Evolutionary conservation across 2,797 vertebrate species (phyloP), one percentile per base, ranked within the genome.

Genomic region (Phalloptychus januarius): DNA sequence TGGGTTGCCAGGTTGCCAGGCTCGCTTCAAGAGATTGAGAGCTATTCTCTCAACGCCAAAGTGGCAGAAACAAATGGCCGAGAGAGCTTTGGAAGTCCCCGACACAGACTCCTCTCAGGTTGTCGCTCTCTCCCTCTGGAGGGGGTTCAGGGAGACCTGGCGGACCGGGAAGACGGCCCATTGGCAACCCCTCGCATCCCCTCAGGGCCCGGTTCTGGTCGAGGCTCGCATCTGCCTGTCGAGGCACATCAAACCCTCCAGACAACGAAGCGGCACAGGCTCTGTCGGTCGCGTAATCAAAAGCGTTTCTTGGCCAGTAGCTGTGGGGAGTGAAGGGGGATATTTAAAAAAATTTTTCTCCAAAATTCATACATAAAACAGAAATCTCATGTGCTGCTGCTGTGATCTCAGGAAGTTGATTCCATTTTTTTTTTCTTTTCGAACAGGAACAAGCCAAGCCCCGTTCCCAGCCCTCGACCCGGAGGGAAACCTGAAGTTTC

Each of bases 21-120:
- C 88, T 87, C 88, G 79, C 85, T 91, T 78, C 71, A 4, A 83
- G 79, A 93, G 89, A 93, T 84, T 85, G 89, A 93, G 85, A 88
- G 89, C 87, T 81, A 87, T 85, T 92, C 81, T 89, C 73, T 65
- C 75, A 13, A 81, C 87, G 92, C 87, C 91, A 91, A 90, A 92
- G 90, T 89, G 93, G 87, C 93, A 90, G 91, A 83, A 93, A 94
- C 87, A 92, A 92, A 94, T 93, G 90, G 85, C 81, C 76, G 75
- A 75, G 85, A 79, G 52, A 85, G 74, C 86, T 88, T 90, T 89
- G 90, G 87, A 90, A 93, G 89, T 92, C 82, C 82, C 75, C 81
- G 80, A 84, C 89, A 82, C 81, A 83, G 88, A 87, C 86, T 87
- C 74, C 85, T 89, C 86, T 86, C 77, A 85, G 85, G 92, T 82